Evolutionary conservation across 2,888 invertebrate genomes (phyloP).

Genomic region (Macrophya annulata): DNA sequence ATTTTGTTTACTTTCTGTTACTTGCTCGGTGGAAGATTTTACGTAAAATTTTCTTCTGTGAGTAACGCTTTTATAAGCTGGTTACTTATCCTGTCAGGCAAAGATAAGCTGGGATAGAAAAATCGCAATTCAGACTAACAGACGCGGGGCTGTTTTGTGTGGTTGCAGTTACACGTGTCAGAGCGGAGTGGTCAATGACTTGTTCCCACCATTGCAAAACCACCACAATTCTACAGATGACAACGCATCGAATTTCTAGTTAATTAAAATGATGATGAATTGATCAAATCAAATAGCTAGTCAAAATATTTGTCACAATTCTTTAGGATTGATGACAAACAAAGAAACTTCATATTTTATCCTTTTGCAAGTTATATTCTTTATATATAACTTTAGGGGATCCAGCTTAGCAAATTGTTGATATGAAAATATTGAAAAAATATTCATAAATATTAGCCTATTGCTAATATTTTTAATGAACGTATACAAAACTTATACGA

Average conservation of each 20-base stretch:
- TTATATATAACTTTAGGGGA: background rate
- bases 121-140: constrained; percentile 56
- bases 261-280: constrained; percentile 19
- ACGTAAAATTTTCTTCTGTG: background rate
- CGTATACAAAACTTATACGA: background rate
- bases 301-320: background rate
- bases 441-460: background rate
- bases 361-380: constrained; percentile 4
- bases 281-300: background rate
- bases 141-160: constrained; percentile 80
- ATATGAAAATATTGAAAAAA: background rate
- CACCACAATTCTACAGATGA: constrained; percentile 68
- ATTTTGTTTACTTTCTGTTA: background rate
- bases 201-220: constrained; percentile 87
- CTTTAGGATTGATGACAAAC: background rate
- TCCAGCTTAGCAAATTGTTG: constrained; percentile 1
- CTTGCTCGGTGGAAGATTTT: background rate
- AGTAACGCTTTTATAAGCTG: background rate
- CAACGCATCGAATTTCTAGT: constrained; percentile 47
- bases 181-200: constrained; percentile 95
- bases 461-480: background rate
- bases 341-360: background rate
- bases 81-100: background rate
- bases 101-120: constrained; percentile 31
- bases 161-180: constrained; percentile 96